Evolutionary conservation across 2,113 vertebrate species (phyloP).

Genomic region (Antechinus flavipes): DNA sequence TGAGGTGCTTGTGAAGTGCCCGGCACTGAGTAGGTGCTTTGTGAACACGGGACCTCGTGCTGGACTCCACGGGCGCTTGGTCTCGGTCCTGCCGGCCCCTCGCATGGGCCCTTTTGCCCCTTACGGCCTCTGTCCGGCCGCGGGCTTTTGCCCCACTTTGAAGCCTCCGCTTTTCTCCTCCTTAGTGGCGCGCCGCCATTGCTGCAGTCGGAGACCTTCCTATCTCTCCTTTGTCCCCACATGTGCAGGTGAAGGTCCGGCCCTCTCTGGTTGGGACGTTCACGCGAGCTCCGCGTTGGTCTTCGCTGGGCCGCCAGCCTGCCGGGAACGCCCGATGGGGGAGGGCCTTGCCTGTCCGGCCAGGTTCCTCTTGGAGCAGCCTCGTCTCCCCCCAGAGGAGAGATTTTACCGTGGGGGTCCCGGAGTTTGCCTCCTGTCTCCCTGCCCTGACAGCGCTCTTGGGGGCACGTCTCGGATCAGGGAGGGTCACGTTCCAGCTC

Average conservation of each 20-base stretch:
- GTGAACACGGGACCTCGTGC: background rate
- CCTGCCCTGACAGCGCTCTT: background rate
- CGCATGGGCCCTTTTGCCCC: background rate
- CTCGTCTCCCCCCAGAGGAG: constrained; percentile 11
- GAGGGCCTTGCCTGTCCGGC: constrained; percentile 56
- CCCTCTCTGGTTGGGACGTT: constrained; percentile 54
- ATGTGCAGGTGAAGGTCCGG: constrained; percentile 34
- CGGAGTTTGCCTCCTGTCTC: constrained; percentile 20
- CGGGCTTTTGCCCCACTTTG: background rate
- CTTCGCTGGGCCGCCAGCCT: constrained; percentile 57
- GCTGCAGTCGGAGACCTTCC: background rate
- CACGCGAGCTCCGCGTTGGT: constrained; percentile 42
- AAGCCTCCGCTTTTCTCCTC: background rate
- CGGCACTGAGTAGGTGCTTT: no score
- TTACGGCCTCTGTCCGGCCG: background rate
- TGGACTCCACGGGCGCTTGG: background rate
- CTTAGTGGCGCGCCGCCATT: constrained; percentile 6
- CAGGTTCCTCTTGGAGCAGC: constrained; percentile 24
- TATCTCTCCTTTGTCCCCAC: background rate
- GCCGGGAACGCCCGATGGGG: constrained; percentile 60
- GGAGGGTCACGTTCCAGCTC: no score
- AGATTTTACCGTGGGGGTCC: constrained; percentile 38
- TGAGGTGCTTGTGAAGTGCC: background rate
- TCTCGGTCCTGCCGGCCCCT: background rate
- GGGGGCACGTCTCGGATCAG: background rate